These are phyloP conservation scores for Campodea augens DNA, from an alignment of 1,140 invertebrate genomes.

Conservation along the genomic window DNA sequence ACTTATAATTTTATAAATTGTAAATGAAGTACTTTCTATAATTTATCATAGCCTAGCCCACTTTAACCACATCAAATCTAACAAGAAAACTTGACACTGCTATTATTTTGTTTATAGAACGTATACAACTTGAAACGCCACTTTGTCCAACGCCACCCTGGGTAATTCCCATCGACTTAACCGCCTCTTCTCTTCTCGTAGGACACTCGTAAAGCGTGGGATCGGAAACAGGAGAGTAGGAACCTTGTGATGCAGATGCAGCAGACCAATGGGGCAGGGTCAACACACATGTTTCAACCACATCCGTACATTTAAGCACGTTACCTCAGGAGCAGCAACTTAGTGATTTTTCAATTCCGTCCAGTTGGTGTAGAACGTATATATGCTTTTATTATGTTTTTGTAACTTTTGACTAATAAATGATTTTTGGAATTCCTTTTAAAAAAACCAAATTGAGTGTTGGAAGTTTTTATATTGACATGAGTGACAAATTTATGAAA, in stretches of 20 bases:
- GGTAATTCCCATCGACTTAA: too few relatives aligned
- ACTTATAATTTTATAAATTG: too few relatives aligned
- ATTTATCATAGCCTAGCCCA: too few relatives aligned
- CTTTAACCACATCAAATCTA: too few relatives aligned
- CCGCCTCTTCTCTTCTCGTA: slow-evolving; percentile 13
- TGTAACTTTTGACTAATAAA: not conserved
- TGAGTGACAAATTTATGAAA: too few relatives aligned
- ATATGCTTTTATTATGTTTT: not conserved
- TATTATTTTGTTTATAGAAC: too few relatives aligned
- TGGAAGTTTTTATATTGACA: not conserved
- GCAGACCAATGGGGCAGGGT: slow-evolving; percentile 13
- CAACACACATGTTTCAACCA: slow-evolving; percentile 1
- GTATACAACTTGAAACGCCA: too few relatives aligned
- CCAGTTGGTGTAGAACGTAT: not conserved
- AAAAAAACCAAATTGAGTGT: not conserved
- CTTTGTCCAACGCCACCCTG: too few relatives aligned
- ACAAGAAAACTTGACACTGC: too few relatives aligned
- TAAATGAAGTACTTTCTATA: too few relatives aligned
- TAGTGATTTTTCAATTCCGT: slow-evolving; percentile 1
- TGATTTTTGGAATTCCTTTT: not conserved
- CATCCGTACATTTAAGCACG: slow-evolving; percentile 10
- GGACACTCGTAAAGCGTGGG: slow-evolving; percentile 47
- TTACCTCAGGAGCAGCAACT: not conserved
- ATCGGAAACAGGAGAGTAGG: slow-evolving; percentile 47
- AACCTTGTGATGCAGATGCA: slow-evolving; percentile 73